These are phyloP conservation scores for Pantherophis alleghaniensis DNA, from an alignment of 2,797 vertebrate genomes.

Conservation along the genomic window DNA sequence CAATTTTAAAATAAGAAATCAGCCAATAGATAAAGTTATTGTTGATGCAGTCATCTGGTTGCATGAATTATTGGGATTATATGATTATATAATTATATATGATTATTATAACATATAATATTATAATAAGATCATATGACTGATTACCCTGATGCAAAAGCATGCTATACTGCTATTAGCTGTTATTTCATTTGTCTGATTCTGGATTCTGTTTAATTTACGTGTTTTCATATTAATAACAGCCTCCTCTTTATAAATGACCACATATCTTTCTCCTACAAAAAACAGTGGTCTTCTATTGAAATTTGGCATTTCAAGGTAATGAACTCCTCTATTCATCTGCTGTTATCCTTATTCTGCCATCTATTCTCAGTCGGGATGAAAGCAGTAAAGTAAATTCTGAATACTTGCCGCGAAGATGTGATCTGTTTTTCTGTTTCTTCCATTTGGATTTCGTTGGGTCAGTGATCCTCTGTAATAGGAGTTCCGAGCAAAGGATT, in stretches of 20 bases:
- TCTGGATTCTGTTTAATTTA: background rate
- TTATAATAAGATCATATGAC: background rate
- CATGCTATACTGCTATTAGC: background rate
- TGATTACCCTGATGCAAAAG: background rate
- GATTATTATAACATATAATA: background rate
- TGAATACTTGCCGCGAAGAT: slow-evolving; percentile 75
- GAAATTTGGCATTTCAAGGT: background rate
- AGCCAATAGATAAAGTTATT: background rate
- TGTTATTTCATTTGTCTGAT: background rate
- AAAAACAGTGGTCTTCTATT: background rate
- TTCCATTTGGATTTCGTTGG: slow-evolving; percentile 79
- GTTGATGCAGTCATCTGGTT: background rate
- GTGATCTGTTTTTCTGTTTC: slow-evolving; percentile 57
- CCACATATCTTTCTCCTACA: background rate
- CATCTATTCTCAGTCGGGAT: background rate
- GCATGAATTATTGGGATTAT: background rate
- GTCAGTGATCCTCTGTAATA: slow-evolving; percentile 83
- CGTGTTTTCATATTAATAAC: background rate
- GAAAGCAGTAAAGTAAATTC: background rate
- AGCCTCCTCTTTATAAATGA: background rate
- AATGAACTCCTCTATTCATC: background rate
- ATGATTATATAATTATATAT: background rate
- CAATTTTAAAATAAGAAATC: background rate
- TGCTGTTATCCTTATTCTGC: background rate
- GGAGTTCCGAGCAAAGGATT: slow-evolving; percentile 75